A percentile compares a stretch with the other conserved stretches of the same genome.
These are phyloP conservation scores for Drosophila grimshawi DNA, from an alignment of 1,140 invertebrate genomes.

Conservation along the genomic window DNA sequence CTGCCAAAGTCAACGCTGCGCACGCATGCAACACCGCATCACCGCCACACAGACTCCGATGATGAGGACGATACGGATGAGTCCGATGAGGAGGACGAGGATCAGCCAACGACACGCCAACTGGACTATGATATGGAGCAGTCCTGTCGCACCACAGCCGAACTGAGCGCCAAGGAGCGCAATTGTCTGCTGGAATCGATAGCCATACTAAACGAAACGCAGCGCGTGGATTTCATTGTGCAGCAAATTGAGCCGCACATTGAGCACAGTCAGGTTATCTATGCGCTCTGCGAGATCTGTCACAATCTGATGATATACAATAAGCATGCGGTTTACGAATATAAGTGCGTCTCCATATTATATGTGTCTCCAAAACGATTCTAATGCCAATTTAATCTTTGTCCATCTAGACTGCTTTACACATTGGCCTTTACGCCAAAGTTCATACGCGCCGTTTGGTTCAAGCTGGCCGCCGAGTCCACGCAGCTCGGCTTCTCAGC, in stretches of 20 bases:
- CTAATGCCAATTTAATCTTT: slow-evolving; percentile 49
- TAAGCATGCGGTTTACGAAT: slow-evolving; percentile 91
- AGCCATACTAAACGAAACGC: slow-evolving; percentile 88
- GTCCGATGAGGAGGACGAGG: slow-evolving; percentile 84
- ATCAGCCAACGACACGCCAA: slow-evolving; percentile 65
- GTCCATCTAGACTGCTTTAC: slow-evolving; percentile 89
- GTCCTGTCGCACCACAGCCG: slow-evolving; percentile 59
- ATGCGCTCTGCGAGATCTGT: slow-evolving; percentile 90
- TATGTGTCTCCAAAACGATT: background rate
- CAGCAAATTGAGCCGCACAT: slow-evolving; percentile 87
- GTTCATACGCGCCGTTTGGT: slow-evolving; percentile 93
- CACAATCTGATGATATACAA: slow-evolving; percentile 91
- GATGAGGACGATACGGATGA: slow-evolving; percentile 85
- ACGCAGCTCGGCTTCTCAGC: slow-evolving; percentile 84
- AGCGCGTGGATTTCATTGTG: slow-evolving; percentile 87
- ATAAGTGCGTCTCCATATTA: slow-evolving; percentile 84
- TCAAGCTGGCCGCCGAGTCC: slow-evolving; percentile 86
- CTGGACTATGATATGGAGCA: slow-evolving; percentile 69
- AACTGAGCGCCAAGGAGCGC: slow-evolving; percentile 83
- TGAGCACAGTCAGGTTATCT: slow-evolving; percentile 86
- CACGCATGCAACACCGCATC: slow-evolving; percentile 72
- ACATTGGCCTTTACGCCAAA: slow-evolving; percentile 93
- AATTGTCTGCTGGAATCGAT: slow-evolving; percentile 86
- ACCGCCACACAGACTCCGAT: slow-evolving; percentile 85
- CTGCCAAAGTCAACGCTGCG: slow-evolving; percentile 74